Evolutionary conservation across 35 echinoderm and acorn worm genomes (phyloP), one percentile per base, ranked within the genome.

Genomic region (Lytechinus variegatus): DNA sequence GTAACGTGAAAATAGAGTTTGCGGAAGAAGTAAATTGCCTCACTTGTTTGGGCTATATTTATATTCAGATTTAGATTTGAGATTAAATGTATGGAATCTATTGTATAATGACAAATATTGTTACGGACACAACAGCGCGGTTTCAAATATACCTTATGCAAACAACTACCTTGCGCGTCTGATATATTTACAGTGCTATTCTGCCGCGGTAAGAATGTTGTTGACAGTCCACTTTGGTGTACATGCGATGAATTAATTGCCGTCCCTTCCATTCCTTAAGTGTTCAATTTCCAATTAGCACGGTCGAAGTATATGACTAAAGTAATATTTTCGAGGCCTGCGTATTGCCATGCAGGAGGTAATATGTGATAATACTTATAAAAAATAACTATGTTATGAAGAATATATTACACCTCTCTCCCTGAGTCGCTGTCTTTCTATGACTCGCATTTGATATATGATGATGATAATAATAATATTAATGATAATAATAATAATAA

Each of bases 201-300:
- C 6, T 24, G 66, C 16, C 6, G 66, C 19, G 16, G 66, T 24
- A 79, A 79, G 66, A 79, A 79, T 79, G 66, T 24, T 79, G 66
- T 79, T 79, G 66, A 79, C 66, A 79, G 16, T 79, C 16, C 66
- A 79, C 66, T 79, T 79, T 8, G 66, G 66, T 79, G 66, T 79
- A n/a, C 66, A 79, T 79, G 66, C 66, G 66, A n/a, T 79, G 66
- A 79, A 79, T 79, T 79, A 79, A 79, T 79, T 79, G 66, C 66
- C 66, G 66, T 79, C 66, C 66, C 16, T 19, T 79, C 66, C 66
- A 79, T n/a, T 24, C n/a, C 16, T 24, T 79, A 4, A 79, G 21
- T 24, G 66, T 79, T 79, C 12, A n/a, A 79, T 79, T n/a, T 79
- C n/a, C 66, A 79, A 79, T 79, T 79, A 79, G 66, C 66, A 79